Evolutionary conservation across 2,888 invertebrate species (phyloP), one percentile per base, ranked within the genome.

Genomic region (Dorcus parallelipipedus): DNA sequence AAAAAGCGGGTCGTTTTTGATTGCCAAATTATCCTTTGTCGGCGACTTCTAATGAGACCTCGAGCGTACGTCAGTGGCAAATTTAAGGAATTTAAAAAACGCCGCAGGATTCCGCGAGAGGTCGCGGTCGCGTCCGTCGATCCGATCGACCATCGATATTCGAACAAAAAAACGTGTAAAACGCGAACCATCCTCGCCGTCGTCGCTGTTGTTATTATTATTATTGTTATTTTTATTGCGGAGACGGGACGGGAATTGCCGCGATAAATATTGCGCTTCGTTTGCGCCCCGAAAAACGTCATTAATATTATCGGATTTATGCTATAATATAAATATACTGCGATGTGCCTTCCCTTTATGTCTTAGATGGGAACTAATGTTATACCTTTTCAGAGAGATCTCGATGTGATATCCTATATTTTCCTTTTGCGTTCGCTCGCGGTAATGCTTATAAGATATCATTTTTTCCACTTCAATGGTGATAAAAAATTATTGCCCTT

Each of bases 1-100:
- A 65, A 70, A 69, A 71, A 72, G 70, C 64, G 59, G 60, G 66
- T 67, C 65, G 68, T 68, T 66, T 67, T 68, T 69, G 73, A 73
- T 74, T 71, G 74, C 71, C 71, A 73, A 74, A 73, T 73, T 71
- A 68, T 65, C 69, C 73, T 73, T 74, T 73, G 73, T 73, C 73
- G 74, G 72, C 72, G 61, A 53, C 65, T 61, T 71, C 71, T 72
- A 72, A 73, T 73, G 73, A 73, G 73, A 66, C 64, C 69, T 62
- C 56, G 70, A 69, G 72, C 73, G 73, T 72, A 72, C 72, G 71
- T 71, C 71, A 67, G 70, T 66, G 68, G 64, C 69, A 64, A 69
- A 67, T 67, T 69, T 63, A 65, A 64, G 67, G 71, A 72, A 67
- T 66, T 66, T 60, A 62, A 62, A 54, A 57, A 62, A 59, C 45